Evolutionary conservation across 2,888 invertebrate genomes (phyloP).

Genomic region (Lordiphosa fenestrarum): DNA sequence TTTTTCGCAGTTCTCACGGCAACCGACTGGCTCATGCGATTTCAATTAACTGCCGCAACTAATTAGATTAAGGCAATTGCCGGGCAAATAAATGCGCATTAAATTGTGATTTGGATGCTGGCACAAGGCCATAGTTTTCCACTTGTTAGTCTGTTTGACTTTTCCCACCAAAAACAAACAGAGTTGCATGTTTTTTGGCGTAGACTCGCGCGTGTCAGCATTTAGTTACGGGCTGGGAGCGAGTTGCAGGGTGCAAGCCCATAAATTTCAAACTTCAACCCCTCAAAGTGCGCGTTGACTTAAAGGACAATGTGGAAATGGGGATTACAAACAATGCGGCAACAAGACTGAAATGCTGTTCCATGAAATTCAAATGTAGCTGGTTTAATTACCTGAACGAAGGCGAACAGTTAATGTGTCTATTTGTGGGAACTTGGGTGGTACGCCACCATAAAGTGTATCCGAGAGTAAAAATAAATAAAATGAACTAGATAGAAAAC

Average conservation of each 20-base stretch:
- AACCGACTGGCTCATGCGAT: constrained; percentile 44
- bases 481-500: no score
- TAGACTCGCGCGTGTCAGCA: constrained; percentile 51
- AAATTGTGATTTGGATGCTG: constrained; percentile 38
- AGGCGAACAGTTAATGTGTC: constrained; percentile 13
- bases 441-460: no score
- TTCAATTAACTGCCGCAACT: constrained; percentile 69
- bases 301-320: constrained; percentile 72
- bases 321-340: constrained; percentile 47
- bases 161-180: constrained; percentile 70
- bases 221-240: constrained; percentile 44
- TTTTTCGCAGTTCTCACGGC: constrained; percentile 38
- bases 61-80: constrained; percentile 63
- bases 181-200: constrained; percentile 42
- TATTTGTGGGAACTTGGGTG: constrained; percentile 19
- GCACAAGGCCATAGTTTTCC: constrained; percentile 52
- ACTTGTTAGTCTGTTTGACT: constrained; percentile 44
- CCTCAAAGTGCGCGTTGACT: constrained; percentile 70
- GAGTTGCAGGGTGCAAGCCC: constrained; percentile 26
- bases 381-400: constrained; percentile 55
- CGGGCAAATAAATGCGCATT: constrained; percentile 42
- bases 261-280: constrained; percentile 61
- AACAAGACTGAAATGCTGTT: constrained; percentile 30
- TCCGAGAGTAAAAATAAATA: no score
- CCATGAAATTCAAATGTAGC: constrained; percentile 43